Evolutionary conservation across 2,797 vertebrate genomes (phyloP), one percentile per base, ranked within the genome.

Genomic region (Schizothorax lantsangensis): DNA sequence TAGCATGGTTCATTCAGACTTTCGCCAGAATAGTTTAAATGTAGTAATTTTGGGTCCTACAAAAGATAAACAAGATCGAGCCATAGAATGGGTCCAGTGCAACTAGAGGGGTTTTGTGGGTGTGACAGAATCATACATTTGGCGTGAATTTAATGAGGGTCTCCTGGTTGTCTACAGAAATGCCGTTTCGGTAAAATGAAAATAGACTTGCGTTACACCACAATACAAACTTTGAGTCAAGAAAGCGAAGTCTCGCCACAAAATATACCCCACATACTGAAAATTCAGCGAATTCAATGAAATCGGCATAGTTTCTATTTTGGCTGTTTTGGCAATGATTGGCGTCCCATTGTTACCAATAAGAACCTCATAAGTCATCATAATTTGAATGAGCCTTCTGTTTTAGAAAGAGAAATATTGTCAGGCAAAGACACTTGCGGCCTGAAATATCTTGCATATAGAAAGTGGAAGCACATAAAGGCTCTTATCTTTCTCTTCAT

Each of bases 1-100:
- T 79, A 88, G 66, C 66, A 66, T 72, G 57, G 57, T 73, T 71
- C 82, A 84, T 78, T 68, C 57, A 84, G 43, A 69, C 79, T n/a
- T 77, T 71, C 36, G 69, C 85, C 79, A 79, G 45, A 78, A 81
- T 49, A 81, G 77, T 73, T 75, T 79, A 85, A 89, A 78, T 89
- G 81, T 88, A 72, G 77, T 81, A 57, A 86, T 88, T 87, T 83
- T 78, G 59, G 79, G 54, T 49, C 45, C 71, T 84, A 59, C 45
- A 72, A 82, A 85, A 40, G 59, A 79, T 54, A 43, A 54, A 66
- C 71, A 74, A 79, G 82, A 73, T 57, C n/a, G 38, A 81, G 57
- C 15, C 69, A 3, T 84, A 77, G 73, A 81, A 47, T 30, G 26
- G 71, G 72, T 40, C 23, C 73, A 40, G 69, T 79, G 87, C 45